phyloP scores from a whole-genome alignment of 2,888 invertebrate genomes.

The Lasioglossum marginatum region DNA sequence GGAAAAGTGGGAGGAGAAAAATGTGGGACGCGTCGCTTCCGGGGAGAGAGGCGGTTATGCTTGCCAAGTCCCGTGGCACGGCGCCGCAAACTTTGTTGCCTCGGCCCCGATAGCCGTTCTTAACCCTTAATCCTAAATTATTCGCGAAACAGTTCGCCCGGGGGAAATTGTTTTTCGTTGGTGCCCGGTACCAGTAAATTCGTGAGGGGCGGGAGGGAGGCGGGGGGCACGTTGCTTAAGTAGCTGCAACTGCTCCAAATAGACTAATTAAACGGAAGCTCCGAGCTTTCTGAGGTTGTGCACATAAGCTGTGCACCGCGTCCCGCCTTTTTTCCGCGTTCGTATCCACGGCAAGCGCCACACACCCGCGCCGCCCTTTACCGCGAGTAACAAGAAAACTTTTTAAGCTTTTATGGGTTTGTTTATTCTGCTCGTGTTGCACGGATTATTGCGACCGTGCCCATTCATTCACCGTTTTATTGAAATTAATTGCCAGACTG shows the following conservation, averaged over 20 bases:
- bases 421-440: not conserved
- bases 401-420: not conserved
- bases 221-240: not conserved
- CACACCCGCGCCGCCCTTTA: not conserved
- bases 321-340: not conserved
- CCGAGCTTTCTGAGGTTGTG: not conserved
- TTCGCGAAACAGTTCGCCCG: slow-evolving; percentile 31
- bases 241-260: not conserved
- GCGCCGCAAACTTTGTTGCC: slow-evolving; percentile 38
- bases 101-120: slow-evolving; percentile 23
- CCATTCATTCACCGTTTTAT: slow-evolving; percentile 7
- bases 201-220: not conserved
- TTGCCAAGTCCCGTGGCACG: slow-evolving; percentile 41
- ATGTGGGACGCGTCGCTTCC: slow-evolving; percentile 37
- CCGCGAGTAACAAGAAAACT: slow-evolving; percentile 4
- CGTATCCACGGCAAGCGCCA: not conserved
- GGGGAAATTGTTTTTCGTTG: slow-evolving; percentile 5
- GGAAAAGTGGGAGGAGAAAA: not conserved
- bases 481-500: slow-evolving; percentile 4
- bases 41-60: not conserved
- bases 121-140: slow-evolving; percentile 54
- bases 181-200: not conserved
- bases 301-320: not conserved
- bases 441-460: not conserved
- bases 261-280: slow-evolving; percentile 20